phyloP scores from a whole-genome alignment of 2,888 invertebrate species.

The Oxyteleia sp. region DNA sequence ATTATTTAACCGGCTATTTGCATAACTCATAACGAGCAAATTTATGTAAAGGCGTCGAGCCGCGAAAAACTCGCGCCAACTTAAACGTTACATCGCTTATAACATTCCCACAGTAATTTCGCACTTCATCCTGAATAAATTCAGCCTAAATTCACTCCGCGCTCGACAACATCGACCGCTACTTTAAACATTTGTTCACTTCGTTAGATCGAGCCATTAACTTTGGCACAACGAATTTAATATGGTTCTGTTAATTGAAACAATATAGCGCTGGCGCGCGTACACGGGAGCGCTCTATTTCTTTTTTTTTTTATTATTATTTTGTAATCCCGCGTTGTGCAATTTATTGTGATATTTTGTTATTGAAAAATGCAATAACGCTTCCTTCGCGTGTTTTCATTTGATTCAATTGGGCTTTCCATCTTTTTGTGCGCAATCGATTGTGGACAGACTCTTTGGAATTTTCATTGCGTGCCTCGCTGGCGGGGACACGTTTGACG shows the following conservation, averaged over 20 bases:
- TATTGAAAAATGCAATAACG: slow-evolving; percentile 22
- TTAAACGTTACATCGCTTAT: slow-evolving; percentile 55
- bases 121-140: slow-evolving; percentile 30
- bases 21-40: slow-evolving; percentile 55
- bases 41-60: slow-evolving; percentile 42
- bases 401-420: slow-evolving; percentile 29
- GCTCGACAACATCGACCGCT: slow-evolving; percentile 29
- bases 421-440: slow-evolving; percentile 54
- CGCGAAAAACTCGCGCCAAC: slow-evolving; percentile 56
- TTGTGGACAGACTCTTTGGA: slow-evolving; percentile 48
- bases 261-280: slow-evolving; percentile 16
- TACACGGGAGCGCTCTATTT: too few species aligned
- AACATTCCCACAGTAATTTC: slow-evolving; percentile 41
- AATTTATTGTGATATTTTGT: slow-evolving; percentile 3
- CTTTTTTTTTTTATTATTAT: too few species aligned
- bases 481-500: slow-evolving; percentile 58
- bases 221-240: slow-evolving; percentile 38
- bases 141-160: slow-evolving; percentile 29
- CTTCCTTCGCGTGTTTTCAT: slow-evolving; percentile 30
- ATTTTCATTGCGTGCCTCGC: slow-evolving; percentile 57
- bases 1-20: slow-evolving; percentile 20
- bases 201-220: slow-evolving; percentile 48
- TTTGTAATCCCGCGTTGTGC: too few species aligned
- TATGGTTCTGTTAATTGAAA: slow-evolving; percentile 42
- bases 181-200: slow-evolving; percentile 56